Conservation (phyloP, 2,888 invertebrate species). For the Thymelicus acteon region DNA sequence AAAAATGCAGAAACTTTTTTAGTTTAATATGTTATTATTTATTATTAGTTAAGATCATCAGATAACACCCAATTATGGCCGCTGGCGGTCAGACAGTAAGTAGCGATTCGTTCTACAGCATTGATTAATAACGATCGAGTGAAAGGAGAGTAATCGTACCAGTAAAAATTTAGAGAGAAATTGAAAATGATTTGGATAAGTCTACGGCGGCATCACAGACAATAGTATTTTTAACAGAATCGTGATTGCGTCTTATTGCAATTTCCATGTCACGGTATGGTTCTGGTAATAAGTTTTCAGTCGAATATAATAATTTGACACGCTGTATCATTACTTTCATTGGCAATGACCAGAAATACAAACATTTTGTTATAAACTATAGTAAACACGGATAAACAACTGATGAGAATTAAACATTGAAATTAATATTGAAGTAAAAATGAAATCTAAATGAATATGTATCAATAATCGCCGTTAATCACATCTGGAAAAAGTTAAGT, state of each 20-base stretch:
- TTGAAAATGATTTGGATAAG: constrained; percentile 37
- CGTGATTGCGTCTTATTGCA: constrained; percentile 18
- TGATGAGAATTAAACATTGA: too few relatives aligned
- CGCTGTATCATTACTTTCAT: neutral
- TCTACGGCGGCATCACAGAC: constrained; percentile 33
- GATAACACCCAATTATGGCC: constrained; percentile 36
- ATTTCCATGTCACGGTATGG: constrained; percentile 25
- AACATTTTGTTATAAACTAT: too few relatives aligned
- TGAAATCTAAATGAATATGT: too few relatives aligned
- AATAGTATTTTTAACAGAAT: constrained; percentile 26
- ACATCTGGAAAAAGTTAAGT: too few relatives aligned
- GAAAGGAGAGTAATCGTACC: constrained; percentile 48
- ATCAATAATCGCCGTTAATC: too few relatives aligned
- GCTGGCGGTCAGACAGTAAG: constrained; percentile 37
- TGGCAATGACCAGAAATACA: neutral
- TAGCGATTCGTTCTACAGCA: constrained; percentile 50
- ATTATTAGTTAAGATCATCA: neutral
- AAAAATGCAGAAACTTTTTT: too few relatives aligned
- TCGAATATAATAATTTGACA: neutral
- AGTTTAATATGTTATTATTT: neutral
- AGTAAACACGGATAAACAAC: too few relatives aligned
- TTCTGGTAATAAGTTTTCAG: constrained; percentile 11
- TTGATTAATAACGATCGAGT: constrained; percentile 49
- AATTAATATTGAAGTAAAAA: too few relatives aligned
- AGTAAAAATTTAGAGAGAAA: constrained; percentile 40